Base-by-base conservation (phyloP, 2,113 vertebrate species). In the Hippocampus comes region DNA sequence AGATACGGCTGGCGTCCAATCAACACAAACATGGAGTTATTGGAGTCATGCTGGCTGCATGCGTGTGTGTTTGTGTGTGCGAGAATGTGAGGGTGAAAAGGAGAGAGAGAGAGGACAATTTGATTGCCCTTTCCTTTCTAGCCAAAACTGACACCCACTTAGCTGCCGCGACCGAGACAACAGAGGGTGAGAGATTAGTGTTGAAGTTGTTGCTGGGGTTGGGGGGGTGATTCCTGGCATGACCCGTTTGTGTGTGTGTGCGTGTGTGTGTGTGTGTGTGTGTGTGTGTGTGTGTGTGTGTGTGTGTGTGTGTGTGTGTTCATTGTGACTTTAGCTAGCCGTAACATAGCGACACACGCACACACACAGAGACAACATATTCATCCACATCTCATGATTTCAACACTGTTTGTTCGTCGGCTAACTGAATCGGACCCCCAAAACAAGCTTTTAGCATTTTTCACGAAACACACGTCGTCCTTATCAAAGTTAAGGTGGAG, bases 181-280 rank as follows among this genome's bases (percentile, higher is more conserved):
- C 56, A 68, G 68, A 70, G 49, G 61, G 66, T 46, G 73, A 79
- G 66, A 75, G 53, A 67, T 4, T 0, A 17, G 30, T 10, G 20
- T 71, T 79, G 71, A 80, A 79, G 66, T 67, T 56, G 72, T 72
- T 68, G 34, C 34, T 17, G 70, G 73, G 85, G 84, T 9, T 2
- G 42, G 71, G 63, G 84, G 63, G 84, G 83, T 74, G 38, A 7
- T 49, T 49, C 15, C 9, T 23, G 77, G 72, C 41, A 77, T 81
- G 81, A 84, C 77, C 77, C 18, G 49, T 51, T 17, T 77, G 74
- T 49, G 5, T 72, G 20, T 55, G 18, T 25, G 23, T 57, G 55
- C 25, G 23, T 3, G 56, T 59, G 30, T 30, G 30, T 30, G 30
- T 30, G 30, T 30, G 30, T 30, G 30, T 30, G 27, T 77, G 74